These are phyloP conservation scores for Cirrhinus molitorella DNA, from an alignment of 2,797 vertebrate species.

Conservation along the genomic window DNA sequence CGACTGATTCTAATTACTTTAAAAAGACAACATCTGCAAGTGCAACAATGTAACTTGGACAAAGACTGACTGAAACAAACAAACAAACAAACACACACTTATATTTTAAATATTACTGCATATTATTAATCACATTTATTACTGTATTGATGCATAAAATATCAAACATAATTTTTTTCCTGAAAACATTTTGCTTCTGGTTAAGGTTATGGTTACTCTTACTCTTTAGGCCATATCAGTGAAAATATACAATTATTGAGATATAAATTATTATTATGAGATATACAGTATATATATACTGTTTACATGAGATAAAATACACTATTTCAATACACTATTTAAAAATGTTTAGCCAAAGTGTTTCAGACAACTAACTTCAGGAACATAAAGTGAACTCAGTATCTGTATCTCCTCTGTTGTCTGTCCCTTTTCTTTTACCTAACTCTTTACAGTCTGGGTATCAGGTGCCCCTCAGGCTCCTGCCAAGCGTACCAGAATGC, in stretches of 20 bases:
- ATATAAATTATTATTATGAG: too few relatives aligned
- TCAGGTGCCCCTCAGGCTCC: constrained; percentile 63
- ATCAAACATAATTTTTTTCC: background rate
- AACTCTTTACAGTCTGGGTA: constrained; percentile 50
- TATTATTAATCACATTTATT: background rate
- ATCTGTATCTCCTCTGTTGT: constrained; percentile 57
- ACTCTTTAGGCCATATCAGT: background rate
- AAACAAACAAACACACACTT: too few relatives aligned
- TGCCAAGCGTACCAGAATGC: constrained; percentile 67
- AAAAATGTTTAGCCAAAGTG: background rate
- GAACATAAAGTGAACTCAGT: background rate
- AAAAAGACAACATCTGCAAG: too few relatives aligned
- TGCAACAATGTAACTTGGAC: too few relatives aligned
- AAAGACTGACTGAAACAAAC: too few relatives aligned
- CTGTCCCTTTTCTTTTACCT: background rate
- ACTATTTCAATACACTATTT: too few relatives aligned
- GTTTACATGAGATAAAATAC: background rate
- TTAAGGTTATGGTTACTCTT: background rate
- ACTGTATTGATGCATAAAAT: background rate
- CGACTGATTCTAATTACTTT: background rate
- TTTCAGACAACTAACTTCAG: constrained; percentile 17
- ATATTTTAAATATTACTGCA: background rate
- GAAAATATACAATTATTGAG: background rate
- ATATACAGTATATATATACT: background rate
- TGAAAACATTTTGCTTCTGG: background rate